Percentiles rank a stretch among this genome's conserved stretches.
Evolutionary conservation across 2,113 vertebrate genomes (phyloP).

Genomic region (Scophthalmus maximus): DNA sequence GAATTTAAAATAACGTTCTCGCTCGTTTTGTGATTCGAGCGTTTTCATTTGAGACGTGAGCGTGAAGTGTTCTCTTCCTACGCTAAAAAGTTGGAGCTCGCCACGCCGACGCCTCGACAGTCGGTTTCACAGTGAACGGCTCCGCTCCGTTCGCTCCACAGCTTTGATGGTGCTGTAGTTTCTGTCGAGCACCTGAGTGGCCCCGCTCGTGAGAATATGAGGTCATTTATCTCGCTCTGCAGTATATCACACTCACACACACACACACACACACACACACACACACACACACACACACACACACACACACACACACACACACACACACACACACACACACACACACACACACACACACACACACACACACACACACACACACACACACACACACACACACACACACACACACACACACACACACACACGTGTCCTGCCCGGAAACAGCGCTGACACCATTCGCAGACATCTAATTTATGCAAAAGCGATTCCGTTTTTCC

Average conservation of each 20-base stretch:
- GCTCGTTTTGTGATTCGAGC: too few relatives aligned
- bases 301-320: too few relatives aligned
- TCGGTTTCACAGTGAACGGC: too few relatives aligned
- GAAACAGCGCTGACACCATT: conserved; percentile 60
- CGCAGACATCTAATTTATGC: conserved; percentile 55
- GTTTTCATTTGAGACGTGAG: too few relatives aligned
- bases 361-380: too few relatives aligned
- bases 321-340: too few relatives aligned
- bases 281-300: conserved; percentile 19
- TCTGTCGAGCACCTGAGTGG: conserved; percentile 27
- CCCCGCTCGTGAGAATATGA: conserved; percentile 28
- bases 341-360: too few relatives aligned
- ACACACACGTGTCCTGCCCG: conserved; percentile 59
- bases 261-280: conserved; percentile 26
- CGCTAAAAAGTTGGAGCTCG: not conserved
- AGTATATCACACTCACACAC: conserved; percentile 55
- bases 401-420: too few relatives aligned
- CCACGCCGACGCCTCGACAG: too few relatives aligned
- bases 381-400: too few relatives aligned
- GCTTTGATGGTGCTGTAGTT: conserved; percentile 39
- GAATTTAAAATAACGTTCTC: too few relatives aligned
- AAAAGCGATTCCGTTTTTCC: conserved; percentile 56
- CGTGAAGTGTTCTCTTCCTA: too few relatives aligned
- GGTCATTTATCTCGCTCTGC: conserved; percentile 65
- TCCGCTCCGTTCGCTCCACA: not conserved